Base-by-base conservation (phyloP, 64 coral and sea anemone species). In the Montipora sp. region DNA sequence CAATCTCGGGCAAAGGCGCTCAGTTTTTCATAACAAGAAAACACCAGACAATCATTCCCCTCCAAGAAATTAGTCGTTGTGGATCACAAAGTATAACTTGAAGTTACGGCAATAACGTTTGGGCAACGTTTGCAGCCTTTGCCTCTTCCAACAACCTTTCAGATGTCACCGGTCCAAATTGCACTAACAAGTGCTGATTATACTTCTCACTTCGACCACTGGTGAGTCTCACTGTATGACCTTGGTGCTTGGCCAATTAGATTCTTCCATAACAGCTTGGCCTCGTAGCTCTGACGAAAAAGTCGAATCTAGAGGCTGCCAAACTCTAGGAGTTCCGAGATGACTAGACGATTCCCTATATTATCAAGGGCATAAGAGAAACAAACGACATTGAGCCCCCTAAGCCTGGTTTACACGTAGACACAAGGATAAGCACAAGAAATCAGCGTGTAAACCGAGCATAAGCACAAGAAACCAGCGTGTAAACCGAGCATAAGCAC, bases 191-290 rank as follows among this genome's bases (percentile, higher is more conserved):
- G 8, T 80, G 78, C 53, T 80, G 15, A 22, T 36, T 80, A 80
- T 19, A 80, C 78, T 14, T 80, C 78, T 48, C 78, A 80, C 47
- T 51, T 80, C 20, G 78, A 80, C 78, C 78, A 80, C 78, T 48
- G 51, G 7, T 48, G 7, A 19, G 44, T 80, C 14, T 80, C 78
- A 51, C 78, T 80, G 20, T 80, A 80, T 80, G 78, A 80, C 21
- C 14, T 80, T 6, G 46, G 47, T 3, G 14, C 21, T 80, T 51
- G 43, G 48, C 78, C 78, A 14, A 48, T 80, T 2, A 48, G 78
- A 80, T 80, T 48, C 20, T 80, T 80, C 78, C 6, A 53, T 19
- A 22, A 18, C 78, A 19, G 20, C 27, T 50, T 80, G 19, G 4
- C 78, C 20, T 80, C 51, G 78, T 51, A 22, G 48, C 78, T 80